These are phyloP conservation scores for Mesocentrotus franciscanus DNA, from an alignment of 53 echinoderm and acorn worm genomes.

Conservation along the genomic window DNA sequence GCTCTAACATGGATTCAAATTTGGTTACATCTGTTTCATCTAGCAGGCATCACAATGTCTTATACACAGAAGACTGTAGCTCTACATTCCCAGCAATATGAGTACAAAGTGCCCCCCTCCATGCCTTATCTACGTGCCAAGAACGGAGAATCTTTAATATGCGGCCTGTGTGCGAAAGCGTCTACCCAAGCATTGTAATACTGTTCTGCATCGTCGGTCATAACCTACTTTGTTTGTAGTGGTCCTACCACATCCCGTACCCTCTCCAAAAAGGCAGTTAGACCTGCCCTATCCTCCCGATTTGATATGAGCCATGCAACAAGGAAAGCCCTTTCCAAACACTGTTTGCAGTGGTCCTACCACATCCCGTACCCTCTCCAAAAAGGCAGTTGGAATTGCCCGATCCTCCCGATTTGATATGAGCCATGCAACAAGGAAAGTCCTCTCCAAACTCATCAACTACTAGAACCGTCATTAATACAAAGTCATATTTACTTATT, in stretches of 20 bases:
- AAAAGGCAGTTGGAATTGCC: neutral
- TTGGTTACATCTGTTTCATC: conserved; percentile 45
- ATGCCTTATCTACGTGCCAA: neutral
- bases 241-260: neutral
- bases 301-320: conserved; percentile 45
- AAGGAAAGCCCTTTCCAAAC: no score
- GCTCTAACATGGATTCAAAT: conserved; percentile 21
- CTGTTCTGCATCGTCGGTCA: conserved; percentile 51
- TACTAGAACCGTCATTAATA: conserved; percentile 42
- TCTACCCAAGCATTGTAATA: conserved; percentile 55
- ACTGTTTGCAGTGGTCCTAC: neutral
- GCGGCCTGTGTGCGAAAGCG: conserved; percentile 14
- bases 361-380: neutral
- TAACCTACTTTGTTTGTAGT: neutral
- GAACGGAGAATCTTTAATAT: conserved; percentile 32
- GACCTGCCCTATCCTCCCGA: conserved; percentile 42
- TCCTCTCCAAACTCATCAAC: conserved; percentile 5
- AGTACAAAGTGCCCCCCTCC: neutral
- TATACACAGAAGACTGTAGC: conserved; percentile 1
- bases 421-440: neutral
- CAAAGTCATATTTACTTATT: neutral
- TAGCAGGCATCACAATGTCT: neutral
- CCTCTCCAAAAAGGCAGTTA: neutral
- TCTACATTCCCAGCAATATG: neutral
- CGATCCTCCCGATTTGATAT: conserved; percentile 52